Evolutionary conservation across 2,797 vertebrate species (phyloP).

Genomic region (Epinephelus awoara): DNA sequence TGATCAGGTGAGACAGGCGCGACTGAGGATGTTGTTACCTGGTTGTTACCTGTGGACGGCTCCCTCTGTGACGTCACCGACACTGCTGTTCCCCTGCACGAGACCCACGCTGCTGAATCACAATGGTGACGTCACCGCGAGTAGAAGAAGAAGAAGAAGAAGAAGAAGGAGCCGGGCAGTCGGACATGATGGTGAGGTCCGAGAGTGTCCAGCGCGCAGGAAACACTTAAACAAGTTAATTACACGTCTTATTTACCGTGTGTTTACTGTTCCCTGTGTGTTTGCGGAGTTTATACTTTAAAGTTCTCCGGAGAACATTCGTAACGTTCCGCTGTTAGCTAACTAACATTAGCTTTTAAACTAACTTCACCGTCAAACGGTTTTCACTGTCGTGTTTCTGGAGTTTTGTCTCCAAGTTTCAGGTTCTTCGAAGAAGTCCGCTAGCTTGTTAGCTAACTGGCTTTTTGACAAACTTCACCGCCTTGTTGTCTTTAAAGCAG

Average conservation of each 20-base stretch:
- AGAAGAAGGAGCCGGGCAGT: too few species aligned
- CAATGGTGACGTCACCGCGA: slow-evolving; percentile 34
- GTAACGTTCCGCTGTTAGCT: too few species aligned
- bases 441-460: not conserved
- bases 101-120: not conserved
- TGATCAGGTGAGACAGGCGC: too few species aligned
- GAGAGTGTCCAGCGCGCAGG: not conserved
- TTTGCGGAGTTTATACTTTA: too few species aligned
- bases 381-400: not conserved
- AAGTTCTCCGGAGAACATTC: too few species aligned
- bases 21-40: too few species aligned
- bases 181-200: slow-evolving; percentile 55
- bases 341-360: too few species aligned
- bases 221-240: not conserved
- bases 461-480: slow-evolving; percentile 21
- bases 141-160: too few species aligned
- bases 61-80: too few species aligned
- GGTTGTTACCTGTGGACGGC: too few species aligned
- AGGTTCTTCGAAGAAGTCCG: too few species aligned
- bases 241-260: rapidly evolving
- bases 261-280: rapidly evolving
- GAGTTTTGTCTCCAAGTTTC: not conserved
- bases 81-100: not conserved
- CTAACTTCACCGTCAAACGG: too few species aligned
- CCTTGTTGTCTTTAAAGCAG: not conserved